Evolutionary conservation across 2,888 invertebrate species (phyloP), one percentile per base, ranked within the genome.

Genomic region (Pollenia griseotomentosa): DNA sequence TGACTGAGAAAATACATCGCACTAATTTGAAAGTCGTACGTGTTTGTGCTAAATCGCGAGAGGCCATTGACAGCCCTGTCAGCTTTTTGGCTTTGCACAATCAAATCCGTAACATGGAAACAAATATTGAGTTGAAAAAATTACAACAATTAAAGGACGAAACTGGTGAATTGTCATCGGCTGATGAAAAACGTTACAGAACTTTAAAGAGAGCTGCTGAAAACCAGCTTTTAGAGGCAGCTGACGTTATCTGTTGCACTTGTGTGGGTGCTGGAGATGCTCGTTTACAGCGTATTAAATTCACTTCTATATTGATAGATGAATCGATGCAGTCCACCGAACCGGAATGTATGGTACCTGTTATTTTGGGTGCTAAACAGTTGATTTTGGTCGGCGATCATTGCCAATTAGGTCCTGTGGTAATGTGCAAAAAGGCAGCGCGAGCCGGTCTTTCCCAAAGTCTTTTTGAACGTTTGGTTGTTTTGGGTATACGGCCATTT

Each of bases 381-480:
- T 94, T 99, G 75, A 99, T 99, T 88, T 95, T 99, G 2, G 99
- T 99, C 0, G 99, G 99, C 12, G 99, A 99, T 94, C 99, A 99
- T 93, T 99, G 99, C 92, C 99, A 99, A 94, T 94, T 99, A 85
- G 99, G 99, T 0, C 99, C 99, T 0, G 99, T 99, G 0, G 99
- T 99, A 0, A 99, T 99, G 99, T 99, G 99, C 94, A 99, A 99
- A 94, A 99, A 99, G 93, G 99, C 99, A 0, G 98, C 99, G 0
- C 95, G 97, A 77, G 99, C 99, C 0, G 99, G 99, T 1, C 95
- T 99, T 33, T 98, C 98, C 0, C 99, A 99, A 93, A 99, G 99
- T 74, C 95, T 99, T 85, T 99, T 99, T 93, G 99, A 99, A 93
- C 95, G 99, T 7, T 95, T 99, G 1, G 99, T 99, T 0, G 98